Base-by-base conservation (phyloP, 2,888 invertebrate genomes). In the Andrena flavipes region DNA sequence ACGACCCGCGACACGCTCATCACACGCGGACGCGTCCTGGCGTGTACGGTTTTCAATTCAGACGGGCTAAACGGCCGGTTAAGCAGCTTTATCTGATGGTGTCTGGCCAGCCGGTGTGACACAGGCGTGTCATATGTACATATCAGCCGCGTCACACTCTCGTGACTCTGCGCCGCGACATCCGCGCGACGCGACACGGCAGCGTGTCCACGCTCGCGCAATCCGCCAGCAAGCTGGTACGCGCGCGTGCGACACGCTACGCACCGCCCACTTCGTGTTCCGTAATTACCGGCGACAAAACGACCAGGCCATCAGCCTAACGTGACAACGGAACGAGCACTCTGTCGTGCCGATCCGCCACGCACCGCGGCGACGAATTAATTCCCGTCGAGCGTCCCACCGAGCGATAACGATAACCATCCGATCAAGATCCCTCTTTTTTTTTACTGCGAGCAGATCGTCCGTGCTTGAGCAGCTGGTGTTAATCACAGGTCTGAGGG, bases 221-320 rank as follows among this genome's bases (percentile, higher is more conserved):
- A 75, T 82, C 82, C 78, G 75, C 74, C 80, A 80, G 84, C 78
- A 84, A 82, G 79, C 35, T 65, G 75, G 77, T 62, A 42, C 86
- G 89, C 23, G 86, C 88, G 89, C 91, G 92, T 91, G 92, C 90
- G 91, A 92, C 88, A 87, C 81, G 89, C 87, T 74, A 84, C 60
- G 88, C 84, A 75, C 85, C 89, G 88, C 86, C 88, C 84, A 89
- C 86, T 84, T 81, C 89, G 84, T 86, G 86, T 84, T 84, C 59
- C 83, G 82, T 88, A 88, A 88, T 88, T 89, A 76, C 84, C 78
- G 48, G 71, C 86, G 87, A 88, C 88, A 87, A 88, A 88, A 87
- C 88, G 81, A 73, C 80, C 84, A 86, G 87, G 82, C 87, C 86
- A 88, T 89, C 82, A 79, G 84, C 88, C 84, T 90, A 90, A 89